Conservation (phyloP, 2,797 vertebrate genomes). For the Microchirus variegatus region DNA sequence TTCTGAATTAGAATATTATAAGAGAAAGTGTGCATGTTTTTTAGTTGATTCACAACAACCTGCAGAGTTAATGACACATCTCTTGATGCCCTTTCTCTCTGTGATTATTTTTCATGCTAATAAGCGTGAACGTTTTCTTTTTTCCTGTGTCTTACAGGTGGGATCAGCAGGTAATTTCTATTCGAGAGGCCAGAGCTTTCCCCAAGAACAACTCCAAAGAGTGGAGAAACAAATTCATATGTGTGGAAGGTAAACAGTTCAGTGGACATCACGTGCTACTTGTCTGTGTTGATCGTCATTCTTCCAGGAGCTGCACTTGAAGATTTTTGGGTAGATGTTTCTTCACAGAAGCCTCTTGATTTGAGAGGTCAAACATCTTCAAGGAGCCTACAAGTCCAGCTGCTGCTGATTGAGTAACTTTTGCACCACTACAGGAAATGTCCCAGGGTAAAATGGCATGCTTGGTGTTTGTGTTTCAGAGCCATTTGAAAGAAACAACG, state of each 20-base stretch:
- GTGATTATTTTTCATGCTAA: no score
- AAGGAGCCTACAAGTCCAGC: no score
- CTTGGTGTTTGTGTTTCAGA: constrained; percentile 82
- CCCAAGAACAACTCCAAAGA: constrained; percentile 83
- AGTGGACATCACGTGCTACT: not conserved
- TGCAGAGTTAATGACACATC: not conserved
- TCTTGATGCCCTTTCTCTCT: no score
- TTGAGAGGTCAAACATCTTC: no score
- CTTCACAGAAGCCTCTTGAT: no score
- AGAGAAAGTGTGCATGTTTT: no score
- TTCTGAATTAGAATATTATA: no score
- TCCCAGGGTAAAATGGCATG: not conserved
- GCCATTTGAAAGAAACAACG: constrained; percentile 94
- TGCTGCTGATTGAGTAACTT: no score
- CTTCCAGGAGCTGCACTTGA: no score
- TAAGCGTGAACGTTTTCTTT: not conserved
- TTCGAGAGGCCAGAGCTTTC: constrained; percentile 89
- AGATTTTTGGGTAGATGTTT: no score
- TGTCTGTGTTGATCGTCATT: not conserved
- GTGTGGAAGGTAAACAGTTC: constrained; percentile 89
- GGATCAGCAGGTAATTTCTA: constrained; percentile 89
- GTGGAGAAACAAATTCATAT: constrained; percentile 95
- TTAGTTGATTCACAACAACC: not conserved
- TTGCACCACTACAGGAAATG: not conserved
- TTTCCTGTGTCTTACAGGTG: constrained; percentile 79